These are phyloP conservation scores for Anolis sagrei DNA, from an alignment of 2,113 vertebrate genomes.

Conservation along the genomic window DNA sequence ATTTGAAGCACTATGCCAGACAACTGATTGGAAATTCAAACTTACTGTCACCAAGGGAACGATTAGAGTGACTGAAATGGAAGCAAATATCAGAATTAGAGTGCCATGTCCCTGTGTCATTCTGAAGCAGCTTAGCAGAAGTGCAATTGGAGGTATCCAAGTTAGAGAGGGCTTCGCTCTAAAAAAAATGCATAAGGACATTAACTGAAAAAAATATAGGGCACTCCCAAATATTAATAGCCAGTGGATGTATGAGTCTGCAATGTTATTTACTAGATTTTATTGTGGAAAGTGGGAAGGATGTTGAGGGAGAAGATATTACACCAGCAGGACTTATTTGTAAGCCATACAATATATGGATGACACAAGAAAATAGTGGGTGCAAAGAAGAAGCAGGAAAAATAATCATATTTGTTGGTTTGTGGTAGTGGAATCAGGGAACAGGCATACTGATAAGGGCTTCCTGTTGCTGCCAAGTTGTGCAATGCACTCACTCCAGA, in stretches of 20 bases:
- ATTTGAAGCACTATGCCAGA: conserved; percentile 32
- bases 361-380: neutral
- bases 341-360: neutral
- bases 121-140: neutral
- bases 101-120: neutral
- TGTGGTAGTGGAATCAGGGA: neutral
- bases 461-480: too few relatives aligned
- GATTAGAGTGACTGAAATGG: conserved; percentile 45
- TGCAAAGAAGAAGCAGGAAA: neutral
- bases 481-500: too few relatives aligned
- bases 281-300: neutral
- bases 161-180: neutral
- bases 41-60: conserved; percentile 23
- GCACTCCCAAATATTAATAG: neutral
- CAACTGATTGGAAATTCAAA: conserved; percentile 55
- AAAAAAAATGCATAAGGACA: accelerated
- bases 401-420: neutral
- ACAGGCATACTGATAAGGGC: too few relatives aligned
- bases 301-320: neutral
- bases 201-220: neutral
- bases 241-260: neutral
- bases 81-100: conserved; percentile 32
- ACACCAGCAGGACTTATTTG: too few relatives aligned
- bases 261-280: neutral
- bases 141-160: neutral